Percentiles rank a stretch among this genome's conserved stretches.
These are phyloP conservation scores for Temnopleurus reevesii DNA, from an alignment of 53 echinoderm and acorn worm genomes.

Conservation along the genomic window DNA sequence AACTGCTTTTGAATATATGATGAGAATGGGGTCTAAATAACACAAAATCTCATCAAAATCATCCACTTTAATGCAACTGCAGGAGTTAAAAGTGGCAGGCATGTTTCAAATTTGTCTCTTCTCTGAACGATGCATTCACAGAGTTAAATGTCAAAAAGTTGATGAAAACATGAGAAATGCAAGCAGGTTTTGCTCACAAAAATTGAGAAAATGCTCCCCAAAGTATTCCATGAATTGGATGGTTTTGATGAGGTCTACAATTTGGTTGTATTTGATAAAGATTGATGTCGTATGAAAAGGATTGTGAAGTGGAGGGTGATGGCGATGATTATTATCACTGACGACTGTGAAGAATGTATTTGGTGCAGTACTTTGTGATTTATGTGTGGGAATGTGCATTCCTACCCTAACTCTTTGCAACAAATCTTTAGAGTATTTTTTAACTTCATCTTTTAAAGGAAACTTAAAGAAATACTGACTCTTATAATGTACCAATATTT, in stretches of 20 bases:
- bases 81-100: conserved; percentile 7
- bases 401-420: not conserved
- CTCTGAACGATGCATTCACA: not conserved
- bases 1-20: too few species aligned
- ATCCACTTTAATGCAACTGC: conserved; percentile 21
- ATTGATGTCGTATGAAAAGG: conserved; percentile 12
- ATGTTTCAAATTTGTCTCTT: conserved; percentile 22
- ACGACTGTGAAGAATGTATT: not conserved
- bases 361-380: not conserved
- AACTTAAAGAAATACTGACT: too few species aligned
- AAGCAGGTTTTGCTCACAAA: conserved; percentile 13
- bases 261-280: not conserved
- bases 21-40: not conserved
- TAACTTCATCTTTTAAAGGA: too few species aligned
- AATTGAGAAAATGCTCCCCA: not conserved
- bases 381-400: not conserved
- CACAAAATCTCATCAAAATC: conserved; percentile 27
- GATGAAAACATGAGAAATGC: conserved; percentile 24
- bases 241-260: not conserved
- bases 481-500: too few species aligned
- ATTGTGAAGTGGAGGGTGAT: not conserved
- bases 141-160: conserved; percentile 20
- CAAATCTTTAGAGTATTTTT: not conserved
- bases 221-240: not conserved
- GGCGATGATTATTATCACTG: not conserved